Evolutionary conservation across 2,113 vertebrate genomes (phyloP).

Genomic region (Dasypus novemcinctus): DNA sequence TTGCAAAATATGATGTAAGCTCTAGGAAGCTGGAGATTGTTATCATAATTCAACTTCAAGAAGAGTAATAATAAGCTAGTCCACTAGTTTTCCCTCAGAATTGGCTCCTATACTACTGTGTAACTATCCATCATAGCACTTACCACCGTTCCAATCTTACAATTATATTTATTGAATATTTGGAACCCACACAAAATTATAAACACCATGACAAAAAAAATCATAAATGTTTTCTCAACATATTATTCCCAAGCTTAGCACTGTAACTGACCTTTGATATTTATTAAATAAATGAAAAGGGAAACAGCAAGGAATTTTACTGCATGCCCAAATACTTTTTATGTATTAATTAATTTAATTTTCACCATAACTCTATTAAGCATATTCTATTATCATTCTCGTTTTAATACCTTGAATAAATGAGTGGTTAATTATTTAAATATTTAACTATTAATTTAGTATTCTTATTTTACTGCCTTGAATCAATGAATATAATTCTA

Average conservation of each 20-base stretch:
- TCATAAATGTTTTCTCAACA: background rate
- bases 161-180: background rate
- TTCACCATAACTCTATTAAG: background rate
- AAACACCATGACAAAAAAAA: background rate
- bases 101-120: background rate
- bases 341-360: background rate
- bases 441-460: conserved; percentile 3
- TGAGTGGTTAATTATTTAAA: background rate
- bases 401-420: background rate
- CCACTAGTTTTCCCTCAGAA: background rate
- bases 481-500: background rate
- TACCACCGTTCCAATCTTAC: background rate
- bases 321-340: background rate
- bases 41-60: background rate
- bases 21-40: background rate
- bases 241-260: background rate
- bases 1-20: background rate
- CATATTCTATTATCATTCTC: background rate
- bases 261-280: background rate
- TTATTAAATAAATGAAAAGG: background rate
- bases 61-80: background rate
- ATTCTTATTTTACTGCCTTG: conserved; percentile 5
- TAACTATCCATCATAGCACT: background rate
- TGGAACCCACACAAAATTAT: background rate
- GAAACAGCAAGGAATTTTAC: background rate